These are phyloP conservation scores for Lagopus muta DNA, from an alignment of 2,113 vertebrate species.

Conservation along the genomic window DNA sequence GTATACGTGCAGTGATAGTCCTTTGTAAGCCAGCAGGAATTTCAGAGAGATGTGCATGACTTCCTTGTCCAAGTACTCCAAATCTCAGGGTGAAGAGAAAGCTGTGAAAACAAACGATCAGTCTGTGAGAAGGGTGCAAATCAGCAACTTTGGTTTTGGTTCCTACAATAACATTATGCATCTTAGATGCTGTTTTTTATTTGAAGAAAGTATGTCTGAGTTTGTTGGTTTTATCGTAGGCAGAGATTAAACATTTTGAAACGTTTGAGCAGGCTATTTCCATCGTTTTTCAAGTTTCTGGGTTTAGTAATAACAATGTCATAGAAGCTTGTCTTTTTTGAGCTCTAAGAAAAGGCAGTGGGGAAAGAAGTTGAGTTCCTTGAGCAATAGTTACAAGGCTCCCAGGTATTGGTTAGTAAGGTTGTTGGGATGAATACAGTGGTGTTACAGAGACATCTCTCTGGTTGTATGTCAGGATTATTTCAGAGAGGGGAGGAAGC, in stretches of 20 bases:
- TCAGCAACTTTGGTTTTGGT: background rate
- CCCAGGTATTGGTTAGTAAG: background rate
- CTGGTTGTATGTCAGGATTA: background rate
- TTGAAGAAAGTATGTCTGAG: background rate
- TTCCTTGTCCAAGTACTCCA: background rate
- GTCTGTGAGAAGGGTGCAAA: background rate
- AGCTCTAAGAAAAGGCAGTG: background rate
- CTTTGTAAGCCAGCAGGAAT: background rate
- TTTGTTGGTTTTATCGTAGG: background rate
- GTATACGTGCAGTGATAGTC: background rate
- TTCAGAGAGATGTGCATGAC: background rate
- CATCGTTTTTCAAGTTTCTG: background rate
- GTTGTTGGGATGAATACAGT: background rate
- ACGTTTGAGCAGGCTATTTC: background rate
- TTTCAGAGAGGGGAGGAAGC: background rate
- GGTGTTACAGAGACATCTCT: background rate
- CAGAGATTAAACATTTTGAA: background rate
- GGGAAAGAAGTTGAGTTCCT: background rate
- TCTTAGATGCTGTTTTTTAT: background rate
- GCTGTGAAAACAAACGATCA: background rate
- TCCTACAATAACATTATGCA: background rate
- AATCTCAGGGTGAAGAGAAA: background rate
- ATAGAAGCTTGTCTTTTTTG: background rate
- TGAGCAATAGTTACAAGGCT: background rate
- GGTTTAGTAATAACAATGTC: background rate